Base-by-base conservation (phyloP, 2,888 invertebrate genomes). In the Nomada fabriciana region DNA sequence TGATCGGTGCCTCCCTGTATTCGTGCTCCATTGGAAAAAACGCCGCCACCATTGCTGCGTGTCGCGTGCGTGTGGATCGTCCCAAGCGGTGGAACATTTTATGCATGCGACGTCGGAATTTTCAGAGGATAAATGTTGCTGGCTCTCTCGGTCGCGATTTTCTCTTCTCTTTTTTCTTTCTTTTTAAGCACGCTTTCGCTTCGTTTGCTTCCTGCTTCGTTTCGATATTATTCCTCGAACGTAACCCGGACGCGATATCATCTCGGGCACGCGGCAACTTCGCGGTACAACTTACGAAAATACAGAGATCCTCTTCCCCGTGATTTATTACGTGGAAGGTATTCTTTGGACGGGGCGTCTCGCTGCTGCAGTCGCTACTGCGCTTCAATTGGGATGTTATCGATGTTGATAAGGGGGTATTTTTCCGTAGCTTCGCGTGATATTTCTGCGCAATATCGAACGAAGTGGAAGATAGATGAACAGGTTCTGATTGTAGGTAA, bases 81-180 rank as follows among this genome's bases (percentile, higher is more conserved):
- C 36, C 67, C 11, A 55, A 71, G 29, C 59, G 50, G 25, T 57
- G 47, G 57, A 63, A 80, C 72, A 78, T 68, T 80, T 78, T 61
- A 68, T 80, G 72, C 50, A 43, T 29, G 80, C 65, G 64, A 55
- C 57, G 63, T 25, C 36, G 70, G 75, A 75, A 80, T 75, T 82
- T 65, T 69, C 81, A 65, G 74, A 47, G 36, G 59, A 64, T n/a
- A 20, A 20, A 18, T 5, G 59, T 13, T n/a, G 43, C 43, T 59
- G 72, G 20, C 65, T 52, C 15, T 20, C 0, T 55, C 23, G 68
- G 18, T 20, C 25, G 29, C 20, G 0, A 2, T n/a, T 5, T 29
- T 29, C 7, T 0, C 7, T 0, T 5, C 7, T 29, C 5, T 7
- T 36, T 36, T 36, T 9, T 36, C 36, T 36, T 36, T 36, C 7